A percentile compares a stretch with the other conserved stretches of the same genome.
phyloP scores from a whole-genome alignment of 2,113 vertebrate genomes.

The Fregata magnificens region DNA sequence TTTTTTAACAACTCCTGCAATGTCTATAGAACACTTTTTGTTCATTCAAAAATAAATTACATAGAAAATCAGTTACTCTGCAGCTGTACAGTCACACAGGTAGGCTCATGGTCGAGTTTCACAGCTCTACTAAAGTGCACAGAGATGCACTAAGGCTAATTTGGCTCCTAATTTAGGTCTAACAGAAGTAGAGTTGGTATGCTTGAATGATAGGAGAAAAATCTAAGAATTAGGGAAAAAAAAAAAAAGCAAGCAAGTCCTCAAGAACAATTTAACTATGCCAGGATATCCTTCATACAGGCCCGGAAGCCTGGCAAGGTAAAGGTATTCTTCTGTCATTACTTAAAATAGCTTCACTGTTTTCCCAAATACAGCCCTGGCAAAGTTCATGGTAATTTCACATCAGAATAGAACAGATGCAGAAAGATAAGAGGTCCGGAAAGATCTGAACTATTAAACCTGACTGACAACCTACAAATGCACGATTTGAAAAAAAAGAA shows the following conservation, averaged over 20 bases:
- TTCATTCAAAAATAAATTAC: constrained; percentile 21
- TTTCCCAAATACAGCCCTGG: not conserved
- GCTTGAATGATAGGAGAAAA: not conserved
- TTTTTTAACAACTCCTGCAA: not conserved
- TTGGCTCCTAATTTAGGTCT: not conserved
- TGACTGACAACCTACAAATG: not conserved
- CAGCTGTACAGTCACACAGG: not conserved
- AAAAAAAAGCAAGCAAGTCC: not conserved
- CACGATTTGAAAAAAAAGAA: not conserved
- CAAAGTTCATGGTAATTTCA: not conserved
- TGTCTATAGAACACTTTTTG: not conserved
- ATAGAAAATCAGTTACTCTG: not conserved
- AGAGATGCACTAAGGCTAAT: not conserved
- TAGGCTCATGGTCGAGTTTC: not conserved
- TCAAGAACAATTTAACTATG: not conserved
- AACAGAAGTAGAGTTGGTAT: not conserved
- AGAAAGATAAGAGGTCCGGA: not conserved
- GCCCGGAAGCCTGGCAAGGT: not conserved
- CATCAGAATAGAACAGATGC: not conserved
- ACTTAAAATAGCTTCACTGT: not conserved
- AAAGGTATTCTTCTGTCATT: not conserved
- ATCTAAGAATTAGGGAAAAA: not conserved
- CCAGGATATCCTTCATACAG: not conserved
- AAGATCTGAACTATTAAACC: not conserved
- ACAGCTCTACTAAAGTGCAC: not conserved